These are phyloP conservation scores for Sepiola atlantica DNA, from an alignment of 2,888 invertebrate genomes.

Conservation along the genomic window DNA sequence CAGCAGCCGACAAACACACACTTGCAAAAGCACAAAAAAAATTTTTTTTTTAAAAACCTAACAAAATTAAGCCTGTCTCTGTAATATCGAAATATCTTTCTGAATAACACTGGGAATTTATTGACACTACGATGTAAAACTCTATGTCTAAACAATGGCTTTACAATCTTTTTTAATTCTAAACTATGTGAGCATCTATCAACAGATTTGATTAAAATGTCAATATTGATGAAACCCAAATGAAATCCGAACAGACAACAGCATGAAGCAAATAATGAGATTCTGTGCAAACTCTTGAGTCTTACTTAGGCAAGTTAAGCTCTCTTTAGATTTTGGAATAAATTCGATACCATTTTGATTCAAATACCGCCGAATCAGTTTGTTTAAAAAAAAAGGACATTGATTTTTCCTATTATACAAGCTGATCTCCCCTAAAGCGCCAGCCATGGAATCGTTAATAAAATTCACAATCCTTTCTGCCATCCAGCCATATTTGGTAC, in stretches of 20 bases:
- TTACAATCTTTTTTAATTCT: neutral
- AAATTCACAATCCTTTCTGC: no score
- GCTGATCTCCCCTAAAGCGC: no score
- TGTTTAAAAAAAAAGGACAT: no score
- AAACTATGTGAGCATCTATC: neutral
- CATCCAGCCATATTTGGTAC: no score
- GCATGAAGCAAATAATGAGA: neutral
- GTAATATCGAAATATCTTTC: neutral
- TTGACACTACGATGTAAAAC: neutral
- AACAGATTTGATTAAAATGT: neutral
- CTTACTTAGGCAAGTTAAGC: neutral
- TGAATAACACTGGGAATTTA: neutral
- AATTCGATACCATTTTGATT: neutral
- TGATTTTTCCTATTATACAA: no score
- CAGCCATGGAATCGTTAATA: no score
- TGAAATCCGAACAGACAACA: neutral
- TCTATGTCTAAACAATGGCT: neutral
- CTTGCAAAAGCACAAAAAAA: neutral
- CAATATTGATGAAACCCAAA: neutral
- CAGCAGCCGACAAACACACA: neutral
- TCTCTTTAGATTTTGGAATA: neutral
- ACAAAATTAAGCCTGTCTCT: neutral
- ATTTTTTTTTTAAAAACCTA: no score
- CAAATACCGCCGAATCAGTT: neutral
- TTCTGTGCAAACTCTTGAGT: neutral